phyloP scores from a whole-genome alignment of 2,113 vertebrate species.

The Cricetomys ansorgei region DNA sequence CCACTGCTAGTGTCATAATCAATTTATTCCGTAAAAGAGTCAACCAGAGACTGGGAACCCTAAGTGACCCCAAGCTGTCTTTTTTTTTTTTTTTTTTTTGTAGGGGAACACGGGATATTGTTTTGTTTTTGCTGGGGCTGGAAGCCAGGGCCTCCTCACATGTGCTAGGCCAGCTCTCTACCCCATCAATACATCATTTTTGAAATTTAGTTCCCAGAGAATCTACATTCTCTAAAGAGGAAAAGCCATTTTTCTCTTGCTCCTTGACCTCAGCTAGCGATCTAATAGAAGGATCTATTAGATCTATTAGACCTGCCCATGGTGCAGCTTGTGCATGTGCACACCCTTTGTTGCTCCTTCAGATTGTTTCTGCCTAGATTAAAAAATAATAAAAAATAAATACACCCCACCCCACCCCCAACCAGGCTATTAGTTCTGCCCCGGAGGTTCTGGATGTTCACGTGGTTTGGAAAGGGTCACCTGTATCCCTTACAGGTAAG shows the following conservation, averaged over 20 bases:
- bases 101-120: background rate
- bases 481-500: background rate
- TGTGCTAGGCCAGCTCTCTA: background rate
- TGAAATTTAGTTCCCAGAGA: conserved; percentile 2
- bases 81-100: conserved; percentile 23
- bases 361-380: background rate
- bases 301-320: too few relatives aligned
- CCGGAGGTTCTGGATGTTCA: background rate
- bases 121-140: background rate
- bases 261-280: background rate
- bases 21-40: background rate
- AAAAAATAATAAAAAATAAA: background rate
- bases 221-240: background rate
- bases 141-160: background rate
- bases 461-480: background rate
- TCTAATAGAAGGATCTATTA: background rate
- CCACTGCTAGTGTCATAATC: background rate
- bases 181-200: background rate
- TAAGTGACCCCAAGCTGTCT: background rate
- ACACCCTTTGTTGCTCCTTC: background rate
- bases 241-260: background rate
- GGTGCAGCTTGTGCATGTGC: background rate
- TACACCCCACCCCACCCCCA: background rate
- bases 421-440: background rate
- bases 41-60: background rate